Conservation (phyloP, 2,888 invertebrate genomes). For the Leptinotarsa peninsularis region DNA sequence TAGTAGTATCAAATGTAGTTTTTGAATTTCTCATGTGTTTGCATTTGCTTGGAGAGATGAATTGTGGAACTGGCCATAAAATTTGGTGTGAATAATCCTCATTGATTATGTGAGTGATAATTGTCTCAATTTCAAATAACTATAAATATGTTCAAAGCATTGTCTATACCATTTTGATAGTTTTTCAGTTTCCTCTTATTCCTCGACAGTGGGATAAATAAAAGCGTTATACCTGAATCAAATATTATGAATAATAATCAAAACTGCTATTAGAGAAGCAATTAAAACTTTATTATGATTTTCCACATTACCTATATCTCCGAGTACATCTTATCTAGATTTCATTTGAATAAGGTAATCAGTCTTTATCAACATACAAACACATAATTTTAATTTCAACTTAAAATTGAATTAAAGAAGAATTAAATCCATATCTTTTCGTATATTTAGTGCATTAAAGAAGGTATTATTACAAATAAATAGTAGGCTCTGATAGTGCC, state of each 20-base stretch:
- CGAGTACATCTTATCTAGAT: slow-evolving; percentile 24
- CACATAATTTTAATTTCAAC: slow-evolving; percentile 43
- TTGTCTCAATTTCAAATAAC: too few relatives aligned
- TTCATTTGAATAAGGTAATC: slow-evolving; percentile 34
- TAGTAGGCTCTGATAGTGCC: slow-evolving; percentile 52
- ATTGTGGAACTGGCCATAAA: too few relatives aligned
- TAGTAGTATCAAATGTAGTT: too few relatives aligned
- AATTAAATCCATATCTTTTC: slow-evolving; percentile 45
- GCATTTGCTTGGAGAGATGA: too few relatives aligned
- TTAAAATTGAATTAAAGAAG: slow-evolving; percentile 53
- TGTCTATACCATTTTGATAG: neutral
- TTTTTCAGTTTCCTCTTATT: neutral
- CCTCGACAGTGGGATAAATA: neutral
- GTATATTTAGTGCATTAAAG: slow-evolving; percentile 58
- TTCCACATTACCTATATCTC: slow-evolving; percentile 27
- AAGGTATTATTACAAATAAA: slow-evolving; percentile 62
- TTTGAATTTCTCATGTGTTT: too few relatives aligned
- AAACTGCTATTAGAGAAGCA: neutral
- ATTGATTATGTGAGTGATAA: too few relatives aligned
- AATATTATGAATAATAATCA: neutral
- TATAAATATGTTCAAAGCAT: too few relatives aligned
- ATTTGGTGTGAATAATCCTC: too few relatives aligned
- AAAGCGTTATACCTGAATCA: neutral
- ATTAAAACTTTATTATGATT: slow-evolving; percentile 2
- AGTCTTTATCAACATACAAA: slow-evolving; percentile 26